phyloP scores from a whole-genome alignment of 2,113 vertebrate genomes.

The Indicator maculatus region DNA sequence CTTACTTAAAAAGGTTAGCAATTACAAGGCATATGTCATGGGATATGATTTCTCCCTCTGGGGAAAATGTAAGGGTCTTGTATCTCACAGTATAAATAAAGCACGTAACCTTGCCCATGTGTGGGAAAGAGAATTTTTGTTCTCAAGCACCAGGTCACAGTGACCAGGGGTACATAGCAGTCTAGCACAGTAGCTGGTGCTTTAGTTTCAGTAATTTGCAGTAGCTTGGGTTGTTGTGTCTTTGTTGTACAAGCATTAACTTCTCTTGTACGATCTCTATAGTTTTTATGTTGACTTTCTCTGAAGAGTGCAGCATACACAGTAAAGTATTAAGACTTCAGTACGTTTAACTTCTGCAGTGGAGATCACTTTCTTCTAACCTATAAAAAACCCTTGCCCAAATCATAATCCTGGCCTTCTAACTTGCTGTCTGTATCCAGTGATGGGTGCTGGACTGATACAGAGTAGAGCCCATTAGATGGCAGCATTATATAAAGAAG shows the following conservation, averaged over 20 bases:
- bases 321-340: not conserved
- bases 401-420: not conserved
- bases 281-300: not conserved
- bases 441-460: not conserved
- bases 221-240: not conserved
- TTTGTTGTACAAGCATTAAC: not conserved
- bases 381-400: not conserved
- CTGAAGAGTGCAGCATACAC: not conserved
- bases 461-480: not conserved
- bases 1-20: slow-evolving; percentile 46
- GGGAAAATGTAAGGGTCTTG: slow-evolving; percentile 14
- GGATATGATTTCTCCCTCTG: slow-evolving; percentile 26
- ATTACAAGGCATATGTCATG: slow-evolving; percentile 32
- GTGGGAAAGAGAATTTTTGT: not conserved
- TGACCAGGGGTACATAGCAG: not conserved
- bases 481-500: slow-evolving; percentile 11
- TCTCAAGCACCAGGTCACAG: not conserved
- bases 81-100: slow-evolving; percentile 47
- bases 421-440: not conserved
- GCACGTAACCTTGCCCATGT: not conserved
- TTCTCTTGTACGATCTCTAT: not conserved
- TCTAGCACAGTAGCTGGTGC: not conserved
- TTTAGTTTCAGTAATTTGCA: not conserved
- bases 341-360: not conserved
- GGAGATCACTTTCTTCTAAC: not conserved